Conservation (phyloP, 2,888 invertebrate species). For the Drosophila prolongata region DNA sequence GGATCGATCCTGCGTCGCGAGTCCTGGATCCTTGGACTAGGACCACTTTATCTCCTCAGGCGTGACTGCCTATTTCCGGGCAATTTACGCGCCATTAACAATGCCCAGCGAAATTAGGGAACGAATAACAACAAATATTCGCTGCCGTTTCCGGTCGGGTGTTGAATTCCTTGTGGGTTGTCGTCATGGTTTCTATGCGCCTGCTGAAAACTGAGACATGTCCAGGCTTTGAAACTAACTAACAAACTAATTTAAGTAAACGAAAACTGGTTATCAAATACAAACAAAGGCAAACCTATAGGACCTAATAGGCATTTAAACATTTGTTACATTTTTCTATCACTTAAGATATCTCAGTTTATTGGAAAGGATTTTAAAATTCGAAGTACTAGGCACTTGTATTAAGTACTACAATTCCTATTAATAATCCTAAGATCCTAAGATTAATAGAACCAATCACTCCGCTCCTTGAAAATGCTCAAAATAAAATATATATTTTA, state of each 20-base stretch:
- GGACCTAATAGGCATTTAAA: no score
- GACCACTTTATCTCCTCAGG: slow-evolving; percentile 66
- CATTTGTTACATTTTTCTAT: no score
- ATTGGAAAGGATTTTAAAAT: background rate
- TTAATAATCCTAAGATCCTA: no score
- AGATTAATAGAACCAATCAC: background rate
- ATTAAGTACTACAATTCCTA: background rate
- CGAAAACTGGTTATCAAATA: no score
- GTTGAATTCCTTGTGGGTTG: slow-evolving; percentile 46
- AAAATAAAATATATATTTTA: background rate
- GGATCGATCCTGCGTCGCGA: slow-evolving; percentile 35
- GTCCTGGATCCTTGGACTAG: slow-evolving; percentile 40
- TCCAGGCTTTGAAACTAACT: background rate
- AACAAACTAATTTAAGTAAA: no score
- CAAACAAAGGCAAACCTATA: no score
- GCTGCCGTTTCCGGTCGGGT: slow-evolving; percentile 61
- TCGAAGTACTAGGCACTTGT: background rate
- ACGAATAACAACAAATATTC: slow-evolving; percentile 45
- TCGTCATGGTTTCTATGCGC: slow-evolving; percentile 27
- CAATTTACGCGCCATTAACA: slow-evolving; percentile 53
- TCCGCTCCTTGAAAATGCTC: no score
- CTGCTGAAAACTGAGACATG: slow-evolving; percentile 23
- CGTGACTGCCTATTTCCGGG: slow-evolving; percentile 80
- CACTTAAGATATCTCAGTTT: background rate
- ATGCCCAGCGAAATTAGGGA: slow-evolving; percentile 52